Evolutionary conservation across 2,113 vertebrate species (phyloP).

Genomic region (Tapirus terrestris): DNA sequence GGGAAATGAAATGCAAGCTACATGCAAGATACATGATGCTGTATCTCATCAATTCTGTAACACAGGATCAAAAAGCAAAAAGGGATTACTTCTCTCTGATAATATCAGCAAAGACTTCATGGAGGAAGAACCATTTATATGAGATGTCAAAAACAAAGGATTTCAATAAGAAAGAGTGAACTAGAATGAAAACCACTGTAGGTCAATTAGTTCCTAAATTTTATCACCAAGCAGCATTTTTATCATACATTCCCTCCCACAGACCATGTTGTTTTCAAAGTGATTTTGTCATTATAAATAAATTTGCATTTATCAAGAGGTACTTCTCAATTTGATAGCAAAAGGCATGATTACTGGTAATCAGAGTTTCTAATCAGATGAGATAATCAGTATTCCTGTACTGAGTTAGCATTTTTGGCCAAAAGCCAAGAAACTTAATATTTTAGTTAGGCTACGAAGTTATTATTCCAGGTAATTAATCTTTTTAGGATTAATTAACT

Average conservation of each 20-base stretch:
- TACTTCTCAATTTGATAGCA: not conserved
- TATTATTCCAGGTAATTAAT: not conserved
- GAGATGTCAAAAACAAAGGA: not conserved
- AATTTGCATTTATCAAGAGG: slow-evolving; percentile 12
- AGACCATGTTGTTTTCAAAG: not conserved
- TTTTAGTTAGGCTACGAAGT: not conserved
- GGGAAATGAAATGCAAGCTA: slow-evolving; percentile 3
- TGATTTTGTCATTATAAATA: not conserved
- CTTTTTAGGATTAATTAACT: not conserved
- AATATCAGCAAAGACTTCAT: not conserved
- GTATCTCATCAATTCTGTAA: not conserved
- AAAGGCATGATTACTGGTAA: slow-evolving; percentile 11
- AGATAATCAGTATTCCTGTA: not conserved
- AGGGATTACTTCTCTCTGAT: not conserved
- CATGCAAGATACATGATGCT: not conserved
- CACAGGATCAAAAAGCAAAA: not conserved
- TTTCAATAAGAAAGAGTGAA: not conserved
- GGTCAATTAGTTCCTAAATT: not conserved
- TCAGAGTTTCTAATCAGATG: slow-evolving; percentile 46
- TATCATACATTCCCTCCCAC: not conserved
- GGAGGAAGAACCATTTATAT: not conserved
- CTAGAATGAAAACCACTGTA: not conserved
- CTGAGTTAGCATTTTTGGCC: not conserved
- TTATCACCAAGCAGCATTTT: not conserved
- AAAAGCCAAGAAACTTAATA: slow-evolving; percentile 19